Base-by-base conservation (phyloP, 2,888 invertebrate species). In the Liposcelis brunnea region DNA sequence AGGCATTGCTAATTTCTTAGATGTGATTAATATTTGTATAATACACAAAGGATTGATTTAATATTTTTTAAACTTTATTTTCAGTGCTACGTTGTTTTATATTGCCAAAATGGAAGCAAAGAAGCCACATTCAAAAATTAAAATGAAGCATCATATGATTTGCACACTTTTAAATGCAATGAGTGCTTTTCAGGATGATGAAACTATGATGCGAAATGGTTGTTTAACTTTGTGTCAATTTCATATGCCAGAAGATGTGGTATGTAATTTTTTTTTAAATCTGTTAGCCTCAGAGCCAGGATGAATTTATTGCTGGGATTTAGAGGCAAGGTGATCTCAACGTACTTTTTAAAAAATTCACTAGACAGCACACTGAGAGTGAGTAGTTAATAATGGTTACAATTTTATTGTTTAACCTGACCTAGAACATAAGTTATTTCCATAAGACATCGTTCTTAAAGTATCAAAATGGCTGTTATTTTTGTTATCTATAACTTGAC, bases 181-280 rank as follows among this genome's bases (percentile, higher is more conserved):
- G 91, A 81, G 81, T 54, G 73, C 76, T 45, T 86, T 90, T 58
- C 71, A 77, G 49, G 72, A 76, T 31, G 90, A 93, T 59, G 81
- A 85, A 53, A 90, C 86, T 19, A 91, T 95, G 90, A 84, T 95
- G 76, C 71, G 94, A 45, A 95, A 97, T 64, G 93, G 93, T 44
- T 94, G 94, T 63, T 71, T 95, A 48, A 93, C 91, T 58, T 70
- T 95, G 42, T 93, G 91, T 58, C 90, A 93, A 64, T 91, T 94
- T 61, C 85, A 82, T 61, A 90, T 97, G 62, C 95, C 95, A 2
- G 75, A 76, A 53, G 95, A 95, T 71, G 87, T 97, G 63, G 89
- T 89, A 67, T 67, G 75, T 71, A 10, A 10, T 31, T 15, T 14
- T 21, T 36, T 31, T 43, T 37, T 31, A n/a, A n/a, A n/a, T n/a